Evolutionary conservation across 23 tunicate species (phyloP).

Genomic region (Styela clava): DNA sequence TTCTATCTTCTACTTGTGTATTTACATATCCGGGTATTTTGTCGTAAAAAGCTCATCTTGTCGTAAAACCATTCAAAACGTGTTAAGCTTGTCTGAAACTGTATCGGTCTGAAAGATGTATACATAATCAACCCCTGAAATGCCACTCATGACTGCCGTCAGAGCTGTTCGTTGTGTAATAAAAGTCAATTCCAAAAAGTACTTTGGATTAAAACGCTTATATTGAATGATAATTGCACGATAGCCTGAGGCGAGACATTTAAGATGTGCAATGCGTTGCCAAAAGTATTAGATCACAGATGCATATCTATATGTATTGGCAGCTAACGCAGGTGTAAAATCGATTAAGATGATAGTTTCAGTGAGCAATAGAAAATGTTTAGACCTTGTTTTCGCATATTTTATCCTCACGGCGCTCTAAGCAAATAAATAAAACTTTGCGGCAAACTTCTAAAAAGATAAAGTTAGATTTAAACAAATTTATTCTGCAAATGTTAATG

Average conservation of each 20-base stretch:
- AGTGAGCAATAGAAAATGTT: too few relatives aligned
- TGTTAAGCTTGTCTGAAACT: background rate
- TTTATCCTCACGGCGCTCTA: too few relatives aligned
- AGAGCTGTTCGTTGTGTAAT: background rate
- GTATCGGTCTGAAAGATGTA: background rate
- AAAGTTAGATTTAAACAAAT: too few relatives aligned
- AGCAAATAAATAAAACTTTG: too few relatives aligned
- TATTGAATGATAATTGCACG: background rate
- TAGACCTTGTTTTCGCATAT: too few relatives aligned
- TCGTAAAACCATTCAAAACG: background rate
- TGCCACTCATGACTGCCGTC: background rate
- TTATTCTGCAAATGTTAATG: too few relatives aligned
- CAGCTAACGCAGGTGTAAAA: background rate
- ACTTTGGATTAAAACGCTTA: background rate
- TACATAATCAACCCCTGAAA: background rate
- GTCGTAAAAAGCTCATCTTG: background rate
- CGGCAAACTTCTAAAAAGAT: too few relatives aligned
- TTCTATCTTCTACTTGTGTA: too few relatives aligned
- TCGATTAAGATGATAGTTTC: background rate
- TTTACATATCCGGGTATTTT: background rate
- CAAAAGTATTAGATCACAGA: background rate
- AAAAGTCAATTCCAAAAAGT: background rate
- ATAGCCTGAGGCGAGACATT: background rate
- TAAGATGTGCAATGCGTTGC: too few relatives aligned
- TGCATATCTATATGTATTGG: background rate